Percentiles rank a stretch among this genome's conserved stretches.
These are phyloP conservation scores for Cryptocheilus praepositus DNA, from an alignment of 2,888 invertebrate genomes.

Conservation along the genomic window DNA sequence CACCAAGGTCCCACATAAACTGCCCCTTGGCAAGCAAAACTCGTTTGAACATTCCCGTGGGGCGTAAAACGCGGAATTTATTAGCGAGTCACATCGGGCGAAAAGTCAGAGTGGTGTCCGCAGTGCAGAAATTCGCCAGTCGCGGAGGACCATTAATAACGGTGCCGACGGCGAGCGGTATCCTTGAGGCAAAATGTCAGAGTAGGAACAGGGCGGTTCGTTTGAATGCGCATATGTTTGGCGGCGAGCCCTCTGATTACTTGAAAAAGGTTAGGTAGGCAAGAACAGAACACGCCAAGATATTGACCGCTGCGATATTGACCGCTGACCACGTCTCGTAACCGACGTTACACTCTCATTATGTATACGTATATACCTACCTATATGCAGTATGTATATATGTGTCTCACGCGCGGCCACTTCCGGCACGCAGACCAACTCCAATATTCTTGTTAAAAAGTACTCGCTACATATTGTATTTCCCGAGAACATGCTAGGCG, in stretches of 20 bases:
- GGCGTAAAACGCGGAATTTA: neutral
- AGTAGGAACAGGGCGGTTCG: conserved; percentile 30
- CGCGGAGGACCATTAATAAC: neutral
- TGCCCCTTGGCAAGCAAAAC: no score
- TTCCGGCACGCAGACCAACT: no score
- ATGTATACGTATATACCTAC: neutral
- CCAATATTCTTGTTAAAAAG: no score
- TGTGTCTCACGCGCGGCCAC: neutral
- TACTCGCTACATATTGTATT: no score
- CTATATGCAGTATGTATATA: neutral
- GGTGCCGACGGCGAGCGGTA: conserved; percentile 15
- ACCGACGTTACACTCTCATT: conserved; percentile 26
- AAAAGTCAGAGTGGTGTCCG: no score
- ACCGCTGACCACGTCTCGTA: conserved; percentile 65
- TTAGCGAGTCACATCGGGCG: neutral
- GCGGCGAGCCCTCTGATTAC: conserved; percentile 43
- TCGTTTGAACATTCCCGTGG: no score
- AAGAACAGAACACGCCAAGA: conserved; percentile 65
- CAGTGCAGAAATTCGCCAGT: no score
- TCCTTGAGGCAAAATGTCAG: conserved; percentile 55
- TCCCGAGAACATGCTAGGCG: no score
- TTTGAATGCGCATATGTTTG: conserved; percentile 56
- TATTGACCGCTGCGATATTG: conserved; percentile 72
- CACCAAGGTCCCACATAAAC: no score
- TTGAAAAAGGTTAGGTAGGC: conserved; percentile 55